Base-by-base conservation (phyloP, 2,797 vertebrate species). In the Lindbergichthys nudifrons region DNA sequence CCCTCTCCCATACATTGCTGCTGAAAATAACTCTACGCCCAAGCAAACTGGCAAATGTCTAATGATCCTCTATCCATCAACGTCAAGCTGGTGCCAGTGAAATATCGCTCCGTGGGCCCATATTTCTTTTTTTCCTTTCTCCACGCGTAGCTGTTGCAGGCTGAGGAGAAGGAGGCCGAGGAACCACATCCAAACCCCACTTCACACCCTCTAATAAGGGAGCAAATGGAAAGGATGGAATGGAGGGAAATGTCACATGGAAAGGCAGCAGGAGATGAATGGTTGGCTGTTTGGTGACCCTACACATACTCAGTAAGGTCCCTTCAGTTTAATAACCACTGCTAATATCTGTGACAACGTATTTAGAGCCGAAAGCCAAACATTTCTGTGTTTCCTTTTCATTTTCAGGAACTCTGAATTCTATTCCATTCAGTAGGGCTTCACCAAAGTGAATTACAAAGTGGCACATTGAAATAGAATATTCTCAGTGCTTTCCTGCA, bases 11-110 rank as follows among this genome's bases (percentile, higher is more conserved):
- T 92, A 88, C 86, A 89, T 92, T 89, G 93, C 77, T 83, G 80
- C 87, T 93, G 92, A 93, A 95, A 95, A 95, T 94, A 95, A 93
- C 93, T 93, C 92, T 76, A 90, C 87, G 85, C 92, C 90, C 90
- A 92, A 93, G 92, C 92, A 94, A 92, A 83, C 82, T 94, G 94
- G 90, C 81, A 86, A 89, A 93, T 70, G 92, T 92, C 86, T 94
- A 96, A 95, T 92, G 91, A 95, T 94, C 81, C 89, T 92, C 87
- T 88, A 94, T 94, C 92, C 90, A 89, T 91, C 95, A 96, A 81
- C 75, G 91, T 91, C 92, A 87, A 67, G 66, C 86, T 23, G 82
- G 50, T 88, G 90, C 90, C 88, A 92, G 85, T 94, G 83, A 93
- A 93, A 94, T 92, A 95, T 91, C 78, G 85, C 68, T 87, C 68